Base-by-base conservation (phyloP, 2,888 invertebrate species). In the Bellardia pandia region DNA sequence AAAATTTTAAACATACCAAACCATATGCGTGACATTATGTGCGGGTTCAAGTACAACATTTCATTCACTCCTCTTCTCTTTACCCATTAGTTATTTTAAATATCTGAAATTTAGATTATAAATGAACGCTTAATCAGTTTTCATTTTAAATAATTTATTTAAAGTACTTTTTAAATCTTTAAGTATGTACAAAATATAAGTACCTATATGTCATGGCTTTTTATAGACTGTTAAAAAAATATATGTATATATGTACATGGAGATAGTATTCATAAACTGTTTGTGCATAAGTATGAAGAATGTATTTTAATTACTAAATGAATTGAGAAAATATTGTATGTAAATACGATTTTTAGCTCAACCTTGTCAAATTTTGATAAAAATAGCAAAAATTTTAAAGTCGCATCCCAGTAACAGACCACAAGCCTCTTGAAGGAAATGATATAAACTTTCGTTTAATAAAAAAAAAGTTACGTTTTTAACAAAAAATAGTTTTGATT, bases 1-100 rank as follows among this genome's bases (percentile, higher is more conserved):
- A 30, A 7, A 58, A 30, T 58, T 14, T 64, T 16, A 8, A 64
- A n/a, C 37, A 42, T 8, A 11, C n/a, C 16, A 9, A 40, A 40
- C 64, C 64, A 40, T 64, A 7, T 42, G 64, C 16, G 64, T 64
- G 64, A 9, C 64, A 37, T 42, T 37, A 16, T 64, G 64, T 64
- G 40, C 64, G 64, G 64, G 64, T 64, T 9, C 64, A 64, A n/a
- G 33, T 37, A n/a, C 8, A n/a, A 62, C n/a, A 58, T 30, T 58
- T 58, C 30, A 58, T 30, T 58, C n/a, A 58, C 11, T 4, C 14
- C 51, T 4, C 6, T 51, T n/a, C 4, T 51, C 51, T n/a, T 14
- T 51, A 6, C n/a, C 51, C 51, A 6, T 51, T 2, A 14, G 6
- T n/a, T 14, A 13, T 51, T 45, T 45, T 45, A 13, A 9, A 51